Evolutionary conservation across 1,140 invertebrate genomes (phyloP), one percentile per base, ranked within the genome.

Genomic region (Yoshiicerus persimilis): DNA sequence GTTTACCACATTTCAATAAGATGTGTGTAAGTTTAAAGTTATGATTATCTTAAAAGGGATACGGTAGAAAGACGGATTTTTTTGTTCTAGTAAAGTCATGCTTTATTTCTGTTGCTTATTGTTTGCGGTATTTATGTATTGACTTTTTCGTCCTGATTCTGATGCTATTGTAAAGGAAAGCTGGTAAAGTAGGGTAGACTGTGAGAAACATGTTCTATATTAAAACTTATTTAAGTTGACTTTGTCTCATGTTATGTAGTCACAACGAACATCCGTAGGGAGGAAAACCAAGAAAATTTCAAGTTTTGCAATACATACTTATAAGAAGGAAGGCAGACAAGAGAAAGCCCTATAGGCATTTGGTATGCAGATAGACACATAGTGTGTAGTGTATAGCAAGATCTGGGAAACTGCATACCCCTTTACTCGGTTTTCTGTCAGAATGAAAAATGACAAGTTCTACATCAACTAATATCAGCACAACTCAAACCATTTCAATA

Each of bases 391-490:
- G 27, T 30, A 9, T 10, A 13, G 75, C 27, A 4, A 36, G 80
- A 84, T n/a, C 23, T 10, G 34, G 13, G 77, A 36, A 39, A 36
- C 16, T 62, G 30, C 87, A 34, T 13, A 13, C 5, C 10, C 27
- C 64, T 70, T 70, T 27, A 30, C 32, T 66, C 41, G 4, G 84
- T 25, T 66, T 77, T 84, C 88, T 89, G 88, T 89, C 88, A 89
- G 66, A 87, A 89, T 89, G 88, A 89, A 89, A 89, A 89, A 89
- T 89, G 88, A 89, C 88, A 89, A 89, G 86, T 89, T 85, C 77
- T 89, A 83, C 88, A 89, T 89, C 85, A 87, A 87, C 88, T 89
- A 89, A 89, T 89, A 89, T 89, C 85, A 89, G 88, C 39, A 89
- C 39, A 89, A 87, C 86, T 89, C 88, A 89, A 89, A 89, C 64